Percentiles rank a stretch among this genome's conserved stretches.
phyloP scores from a whole-genome alignment of 1,140 invertebrate species.

The Phymastichus coffea region DNA sequence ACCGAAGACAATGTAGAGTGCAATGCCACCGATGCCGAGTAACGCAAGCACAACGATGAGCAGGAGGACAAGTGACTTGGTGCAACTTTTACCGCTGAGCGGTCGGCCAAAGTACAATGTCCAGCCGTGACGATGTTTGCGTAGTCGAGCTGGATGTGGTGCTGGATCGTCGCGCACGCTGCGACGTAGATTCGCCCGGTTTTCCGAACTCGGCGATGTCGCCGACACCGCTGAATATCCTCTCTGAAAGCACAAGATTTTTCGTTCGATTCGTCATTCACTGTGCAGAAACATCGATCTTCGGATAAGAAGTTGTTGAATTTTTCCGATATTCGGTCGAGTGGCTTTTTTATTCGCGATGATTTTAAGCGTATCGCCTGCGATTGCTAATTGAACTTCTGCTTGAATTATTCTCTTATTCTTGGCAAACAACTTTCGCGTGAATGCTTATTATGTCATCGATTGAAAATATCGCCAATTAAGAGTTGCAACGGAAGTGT shows the following conservation, averaged over 20 bases:
- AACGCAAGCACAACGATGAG: constrained; percentile 45
- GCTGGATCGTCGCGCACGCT: constrained; percentile 51
- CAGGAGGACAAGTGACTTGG: constrained; percentile 44
- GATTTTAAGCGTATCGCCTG: too few species aligned
- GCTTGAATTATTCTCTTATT: too few species aligned
- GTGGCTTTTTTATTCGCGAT: too few species aligned
- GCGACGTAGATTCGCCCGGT: constrained; percentile 49
- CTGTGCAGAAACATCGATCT: too few species aligned
- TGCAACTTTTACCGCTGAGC: constrained; percentile 42
- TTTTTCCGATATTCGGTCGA: too few species aligned
- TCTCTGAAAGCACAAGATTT: constrained; percentile 51
- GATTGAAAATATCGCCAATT: too few species aligned
- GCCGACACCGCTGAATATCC: constrained; percentile 49
- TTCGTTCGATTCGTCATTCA: too few species aligned
- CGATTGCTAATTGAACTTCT: too few species aligned
- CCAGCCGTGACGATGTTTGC: constrained; percentile 51
- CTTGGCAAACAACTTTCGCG: too few species aligned
- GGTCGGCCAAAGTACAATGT: constrained; percentile 48
- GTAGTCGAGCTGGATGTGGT: constrained; percentile 48
- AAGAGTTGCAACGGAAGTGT: too few species aligned
- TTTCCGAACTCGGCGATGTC: constrained; percentile 50
- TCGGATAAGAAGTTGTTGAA: too few species aligned
- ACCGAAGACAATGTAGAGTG: constrained; percentile 53
- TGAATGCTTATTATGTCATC: too few species aligned
- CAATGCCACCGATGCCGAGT: constrained; percentile 46